phyloP scores from a whole-genome alignment of 2,797 vertebrate genomes.

The Threskiornis aethiopicus region DNA sequence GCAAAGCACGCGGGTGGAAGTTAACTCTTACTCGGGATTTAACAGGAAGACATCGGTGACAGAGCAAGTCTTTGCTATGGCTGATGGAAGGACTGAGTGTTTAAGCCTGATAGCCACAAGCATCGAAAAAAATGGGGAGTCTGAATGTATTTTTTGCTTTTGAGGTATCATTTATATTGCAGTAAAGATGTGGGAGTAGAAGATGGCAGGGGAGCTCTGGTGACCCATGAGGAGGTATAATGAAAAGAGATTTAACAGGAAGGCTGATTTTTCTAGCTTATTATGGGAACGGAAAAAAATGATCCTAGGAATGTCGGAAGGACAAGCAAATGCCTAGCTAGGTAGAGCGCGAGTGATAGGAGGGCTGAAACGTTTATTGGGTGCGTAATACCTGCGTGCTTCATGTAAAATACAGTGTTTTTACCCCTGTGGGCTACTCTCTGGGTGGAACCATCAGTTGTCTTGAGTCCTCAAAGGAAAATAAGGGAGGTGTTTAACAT shows the following conservation, averaged over 20 bases:
- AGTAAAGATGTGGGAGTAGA: neutral
- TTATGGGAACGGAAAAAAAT: neutral
- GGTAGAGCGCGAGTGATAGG: rapidly evolving
- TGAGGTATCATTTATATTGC: neutral
- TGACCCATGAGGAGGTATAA: neutral
- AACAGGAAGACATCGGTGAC: neutral
- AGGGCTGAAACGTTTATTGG: rapidly evolving
- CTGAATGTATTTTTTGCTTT: neutral
- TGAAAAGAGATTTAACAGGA: neutral
- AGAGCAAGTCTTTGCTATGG: too few relatives aligned
- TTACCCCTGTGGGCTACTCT: neutral
- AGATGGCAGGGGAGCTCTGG: neutral
- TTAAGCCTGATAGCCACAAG: neutral
- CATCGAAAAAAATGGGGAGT: neutral
- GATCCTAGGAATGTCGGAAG: neutral
- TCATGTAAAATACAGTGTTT: neutral
- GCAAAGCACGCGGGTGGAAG: neutral
- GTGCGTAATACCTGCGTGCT: neutral
- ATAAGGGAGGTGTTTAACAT: too few relatives aligned
- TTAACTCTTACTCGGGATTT: neutral
- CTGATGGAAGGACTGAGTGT: neutral
- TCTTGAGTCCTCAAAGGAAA: neutral
- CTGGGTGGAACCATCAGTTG: neutral
- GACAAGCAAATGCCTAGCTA: neutral
- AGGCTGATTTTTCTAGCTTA: neutral